Percentiles rank a stretch among this genome's conserved stretches.
Conservation (phyloP, 64 coral and sea anemone species). For the Actinia equina region DNA sequence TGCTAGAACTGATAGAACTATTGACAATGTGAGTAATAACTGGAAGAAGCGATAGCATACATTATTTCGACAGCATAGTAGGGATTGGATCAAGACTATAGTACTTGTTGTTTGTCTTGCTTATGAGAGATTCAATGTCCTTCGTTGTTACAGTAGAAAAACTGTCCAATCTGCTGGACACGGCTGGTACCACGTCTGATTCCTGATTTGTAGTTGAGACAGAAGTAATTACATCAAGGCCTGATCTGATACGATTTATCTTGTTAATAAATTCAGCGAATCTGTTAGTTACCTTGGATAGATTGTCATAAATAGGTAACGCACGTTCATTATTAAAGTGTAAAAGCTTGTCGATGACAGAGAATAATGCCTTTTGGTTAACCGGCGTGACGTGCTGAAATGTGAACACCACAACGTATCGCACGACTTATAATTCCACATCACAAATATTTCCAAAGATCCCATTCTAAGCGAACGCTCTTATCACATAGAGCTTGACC, state of each 20-base stretch:
- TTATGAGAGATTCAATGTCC: background rate
- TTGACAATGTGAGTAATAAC: slow-evolving; percentile 29
- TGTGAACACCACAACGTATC: no score
- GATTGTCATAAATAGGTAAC: slow-evolving; percentile 12
- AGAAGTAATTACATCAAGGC: slow-evolving; percentile 5
- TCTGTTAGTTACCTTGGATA: slow-evolving; percentile 31
- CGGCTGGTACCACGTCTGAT: background rate
- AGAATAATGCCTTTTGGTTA: slow-evolving; percentile 30
- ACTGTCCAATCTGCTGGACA: background rate
- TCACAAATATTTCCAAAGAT: no score
- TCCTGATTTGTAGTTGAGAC: no score
- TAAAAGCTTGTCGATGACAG: slow-evolving; percentile 13
- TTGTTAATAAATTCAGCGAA: slow-evolving; percentile 17
- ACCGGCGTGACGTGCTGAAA: no score
- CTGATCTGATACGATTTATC: slow-evolving; percentile 5
- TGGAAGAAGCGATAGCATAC: slow-evolving; percentile 9
- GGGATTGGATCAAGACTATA: slow-evolving; percentile 22
- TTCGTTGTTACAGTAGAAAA: slow-evolving; percentile 15
- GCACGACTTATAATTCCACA: no score
- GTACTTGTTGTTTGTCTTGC: slow-evolving; percentile 1
- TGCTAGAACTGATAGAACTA: slow-evolving; percentile 16
- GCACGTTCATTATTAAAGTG: background rate
- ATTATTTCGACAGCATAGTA: background rate
- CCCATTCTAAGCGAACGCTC: no score
- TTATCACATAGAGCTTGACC: no score